Base-by-base conservation (phyloP, 1,140 invertebrate species). In the Hormaphis cornu region DNA sequence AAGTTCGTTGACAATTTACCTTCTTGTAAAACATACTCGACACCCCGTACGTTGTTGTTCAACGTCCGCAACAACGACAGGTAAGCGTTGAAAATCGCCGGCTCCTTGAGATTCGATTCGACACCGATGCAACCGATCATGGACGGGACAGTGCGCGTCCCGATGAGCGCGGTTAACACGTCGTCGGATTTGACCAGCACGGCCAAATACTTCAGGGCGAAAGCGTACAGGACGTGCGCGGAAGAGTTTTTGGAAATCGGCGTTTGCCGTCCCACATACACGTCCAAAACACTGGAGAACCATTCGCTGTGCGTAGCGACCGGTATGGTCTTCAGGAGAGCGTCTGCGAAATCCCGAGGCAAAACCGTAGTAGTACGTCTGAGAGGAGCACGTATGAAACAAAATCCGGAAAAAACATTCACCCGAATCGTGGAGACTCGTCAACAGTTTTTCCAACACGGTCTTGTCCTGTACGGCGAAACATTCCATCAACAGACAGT, bases 181-280 rank as follows among this genome's bases (percentile, higher is more conserved):
- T 50, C 20, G 3, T 35, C 8, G 14, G 14, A 24, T 35, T 33
- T 66, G 9, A 66, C 26, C 4, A 66, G 10, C 35, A 66, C 33
- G 3, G 61, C 61, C 44, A 66, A 28, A 16, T 66, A 66, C 8
- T 66, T 66, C 12, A 66, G n/a, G 9, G 61, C 18, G 50, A 66
- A 66, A 20, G 20, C n/a, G 6, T 50, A 66, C 7, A 66, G 16
- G 18, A n/a, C 16, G 14, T 30, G 42, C 14, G 16, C n/a, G 0
- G 12, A 33, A 5, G 18, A 16, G 18, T 50, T 46, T 16, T 12
- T 48, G 16, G 18, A 30, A 6, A 22, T 2, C 9, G 44, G 0
- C 14, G 24, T 46, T 50, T 50, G n/a, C 12, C 9, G 6, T 9
- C 1, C n/a, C n/a, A n/a, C 33, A 48, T 22, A 66, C 3, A 66